Evolutionary conservation across 2,888 invertebrate genomes (phyloP), one percentile per base, ranked within the genome.

Genomic region (Caenorhabditis sp.): DNA sequence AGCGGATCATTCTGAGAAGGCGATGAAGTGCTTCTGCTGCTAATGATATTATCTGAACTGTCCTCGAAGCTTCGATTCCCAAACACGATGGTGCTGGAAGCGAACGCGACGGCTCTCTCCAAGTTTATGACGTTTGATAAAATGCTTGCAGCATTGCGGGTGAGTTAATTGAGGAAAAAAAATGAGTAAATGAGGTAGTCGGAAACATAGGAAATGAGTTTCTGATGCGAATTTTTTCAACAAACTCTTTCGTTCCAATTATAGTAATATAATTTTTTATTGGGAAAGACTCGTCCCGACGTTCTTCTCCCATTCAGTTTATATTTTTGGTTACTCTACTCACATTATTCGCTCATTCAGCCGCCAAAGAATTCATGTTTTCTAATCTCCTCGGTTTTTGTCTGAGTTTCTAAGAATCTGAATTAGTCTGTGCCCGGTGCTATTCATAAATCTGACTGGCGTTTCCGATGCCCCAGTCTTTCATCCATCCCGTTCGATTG

Each of bases 71-170:
- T 50, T 20, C 8, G 35, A 48, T 39, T 37, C 11, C n/a, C 24
- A 45, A 17, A 20, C 45, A 30, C 5, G n/a, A 75, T 75, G 75
- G 43, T 56, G 15, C 45, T 65, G 13, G 68, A 75, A 43, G 50
- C 46, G 17, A 68, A 43, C 27, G 39, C 55, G 4, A 39, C 74
- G 4, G 56, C 32, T 20, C 24, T 75, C 55, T 48, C 62, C 30
- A 61, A 62, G 37, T 68, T 75, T 11, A 70, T 76, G 70, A 37
- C 70, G 22, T 70, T 76, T 43, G 76, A 76, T n/a, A 68, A 68
- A 53, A 76, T 76, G 76, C 53, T 76, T 13, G 70, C 70, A 20
- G 76, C 76, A 24, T 48, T 76, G 32, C 55, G 63, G 59, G 76
- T 76, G 35, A 71, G 76, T 63, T 13, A 41, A 68, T 52, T 13